Evolutionary conservation across 2,113 vertebrate genomes (phyloP), one percentile per base, ranked within the genome.

Genomic region (Oncorhynchus masou): DNA sequence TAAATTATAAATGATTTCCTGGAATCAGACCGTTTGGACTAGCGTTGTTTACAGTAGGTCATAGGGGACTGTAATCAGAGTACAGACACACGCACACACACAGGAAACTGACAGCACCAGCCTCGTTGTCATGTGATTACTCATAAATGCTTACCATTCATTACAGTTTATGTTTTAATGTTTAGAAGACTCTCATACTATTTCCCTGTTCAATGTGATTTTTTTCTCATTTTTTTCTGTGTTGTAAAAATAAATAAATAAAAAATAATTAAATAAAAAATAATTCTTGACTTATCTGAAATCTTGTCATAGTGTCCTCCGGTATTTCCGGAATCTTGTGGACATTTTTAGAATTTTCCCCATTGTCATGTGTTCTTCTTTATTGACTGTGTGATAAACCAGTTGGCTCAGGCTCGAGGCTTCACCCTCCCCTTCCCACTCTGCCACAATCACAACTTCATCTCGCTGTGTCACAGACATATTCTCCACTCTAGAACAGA

Each of bases 381-480:
- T 67, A 39, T 57, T 81, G 77, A 78, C 68, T 68, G 29, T 1
- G 3, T 73, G 69, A 25, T 9, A 68, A 54, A n/a, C 11, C 11
- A 71, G 57, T 78, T 45, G 59, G 11, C 34, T 68, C 60, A 12
- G 22, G 24, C 59, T 60, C 5, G 15, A 39, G 34, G 76, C 49
- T 34, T 75, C 29, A 70, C 79, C 79, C 1, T 8, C 34, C 6
- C 34, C 1, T 80, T 80, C 79, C 84, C 76, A 83, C 79, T 80
- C 45, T 1, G 25, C 64, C 71, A 73, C 76, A 79, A 68, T 60
- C 73, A 34, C 31, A 75, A 24, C 45, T 66, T 48, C 3, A 71
- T 25, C 15, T n/a, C 24, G 70, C 84, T 76, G 71, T 73, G 71
- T 73, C 75, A 80, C 34, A 64, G 39, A 59, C 45, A 34, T 16